Conservation (phyloP, 2,888 invertebrate genomes). For the Heliconius hortense region DNA sequence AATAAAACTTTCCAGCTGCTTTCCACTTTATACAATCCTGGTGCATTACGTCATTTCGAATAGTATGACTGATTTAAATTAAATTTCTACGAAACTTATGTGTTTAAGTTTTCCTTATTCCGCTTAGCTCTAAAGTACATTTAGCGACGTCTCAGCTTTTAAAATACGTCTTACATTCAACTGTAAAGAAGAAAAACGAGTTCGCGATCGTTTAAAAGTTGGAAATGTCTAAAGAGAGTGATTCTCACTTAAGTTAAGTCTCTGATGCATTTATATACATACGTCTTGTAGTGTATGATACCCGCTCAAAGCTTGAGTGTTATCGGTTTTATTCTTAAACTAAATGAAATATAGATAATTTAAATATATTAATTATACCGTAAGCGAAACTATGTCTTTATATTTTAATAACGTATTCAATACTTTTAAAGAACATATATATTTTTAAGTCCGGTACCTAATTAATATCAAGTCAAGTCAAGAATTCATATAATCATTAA, state of each 20-base stretch:
- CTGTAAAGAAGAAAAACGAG: slow-evolving; percentile 37
- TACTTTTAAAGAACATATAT: no score
- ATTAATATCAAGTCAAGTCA: no score
- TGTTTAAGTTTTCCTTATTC: slow-evolving; percentile 35
- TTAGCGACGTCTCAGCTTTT: slow-evolving; percentile 41
- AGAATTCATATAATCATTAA: no score
- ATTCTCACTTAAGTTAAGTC: slow-evolving; percentile 10
- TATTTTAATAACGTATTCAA: no score
- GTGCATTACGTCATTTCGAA: neutral
- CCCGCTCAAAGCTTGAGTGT: neutral
- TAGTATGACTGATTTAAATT: slow-evolving; percentile 31
- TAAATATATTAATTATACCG: no score
- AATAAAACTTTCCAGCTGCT: neutral
- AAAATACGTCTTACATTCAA: slow-evolving; percentile 39
- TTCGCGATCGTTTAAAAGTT: slow-evolving; percentile 35
- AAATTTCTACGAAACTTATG: slow-evolving; percentile 30
- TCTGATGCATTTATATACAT: slow-evolving; percentile 14
- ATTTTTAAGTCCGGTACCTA: no score
- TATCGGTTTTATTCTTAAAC: neutral
- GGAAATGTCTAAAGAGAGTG: slow-evolving; percentile 29
- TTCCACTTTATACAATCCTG: neutral
- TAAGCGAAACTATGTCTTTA: no score
- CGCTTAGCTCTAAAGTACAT: slow-evolving; percentile 40
- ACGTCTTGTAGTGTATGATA: slow-evolving; percentile 16
- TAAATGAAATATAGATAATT: no score